phyloP scores from a whole-genome alignment of 2,113 vertebrate genomes.

The Rhipidura dahli region DNA sequence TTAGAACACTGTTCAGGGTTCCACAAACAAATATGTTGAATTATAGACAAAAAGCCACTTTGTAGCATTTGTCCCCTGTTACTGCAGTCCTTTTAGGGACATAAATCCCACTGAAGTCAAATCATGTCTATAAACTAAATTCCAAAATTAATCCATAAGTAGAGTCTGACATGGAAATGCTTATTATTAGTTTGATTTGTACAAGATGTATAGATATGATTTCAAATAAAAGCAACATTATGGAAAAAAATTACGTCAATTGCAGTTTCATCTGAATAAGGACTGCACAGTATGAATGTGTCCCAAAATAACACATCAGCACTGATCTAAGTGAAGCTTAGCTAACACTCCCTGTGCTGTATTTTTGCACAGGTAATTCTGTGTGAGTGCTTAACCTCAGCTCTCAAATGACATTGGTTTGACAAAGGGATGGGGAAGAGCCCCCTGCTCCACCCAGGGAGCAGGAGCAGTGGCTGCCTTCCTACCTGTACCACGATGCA shows the following conservation, averaged over 20 bases:
- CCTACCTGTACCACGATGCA: not conserved
- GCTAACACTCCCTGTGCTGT: slow-evolving; percentile 2
- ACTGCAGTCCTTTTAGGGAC: slow-evolving; percentile 33
- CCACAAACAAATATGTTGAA: slow-evolving; percentile 34
- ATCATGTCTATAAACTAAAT: slow-evolving; percentile 19
- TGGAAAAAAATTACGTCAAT: slow-evolving; percentile 57
- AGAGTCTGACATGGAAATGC: slow-evolving; percentile 27
- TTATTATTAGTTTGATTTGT: slow-evolving; percentile 55
- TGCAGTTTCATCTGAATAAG: slow-evolving; percentile 45
- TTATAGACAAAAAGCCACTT: slow-evolving; percentile 44
- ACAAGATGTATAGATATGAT: slow-evolving; percentile 60
- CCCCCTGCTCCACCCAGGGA: not conserved
- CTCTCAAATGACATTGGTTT: not conserved
- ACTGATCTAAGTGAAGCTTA: slow-evolving; percentile 32
- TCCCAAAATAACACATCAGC: slow-evolving; percentile 65
- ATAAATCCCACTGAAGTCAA: slow-evolving; percentile 26
- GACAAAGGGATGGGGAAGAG: not conserved
- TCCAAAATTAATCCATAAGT: slow-evolving; percentile 61
- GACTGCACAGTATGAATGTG: slow-evolving; percentile 32
- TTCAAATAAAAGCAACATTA: slow-evolving; percentile 58
- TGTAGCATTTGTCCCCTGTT: not conserved
- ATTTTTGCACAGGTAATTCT: slow-evolving; percentile 45
- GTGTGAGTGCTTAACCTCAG: not conserved
- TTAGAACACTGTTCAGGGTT: slow-evolving; percentile 19
- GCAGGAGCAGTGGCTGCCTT: not conserved